A percentile compares a stretch with the other conserved stretches of the same genome.
Conservation (phyloP, 2,797 vertebrate genomes). For the Ctenochaetus hawaiiensis region DNA sequence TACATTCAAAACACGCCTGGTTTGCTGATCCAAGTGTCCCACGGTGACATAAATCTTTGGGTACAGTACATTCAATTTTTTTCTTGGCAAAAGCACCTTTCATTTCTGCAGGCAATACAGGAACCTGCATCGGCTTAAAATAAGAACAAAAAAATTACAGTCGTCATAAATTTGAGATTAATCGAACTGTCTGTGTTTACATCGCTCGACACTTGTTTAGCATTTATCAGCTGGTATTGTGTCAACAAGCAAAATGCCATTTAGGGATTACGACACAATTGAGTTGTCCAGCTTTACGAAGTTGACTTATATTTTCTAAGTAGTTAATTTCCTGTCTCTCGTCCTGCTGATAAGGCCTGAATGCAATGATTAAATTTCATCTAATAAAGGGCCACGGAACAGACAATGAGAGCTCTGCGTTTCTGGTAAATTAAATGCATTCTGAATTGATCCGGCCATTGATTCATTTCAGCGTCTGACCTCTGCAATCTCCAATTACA, state of each 20-base stretch:
- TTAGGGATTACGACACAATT: constrained; percentile 58
- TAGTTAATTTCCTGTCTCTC: constrained; percentile 67
- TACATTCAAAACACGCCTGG: constrained; percentile 22
- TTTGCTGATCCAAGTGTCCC: constrained; percentile 38
- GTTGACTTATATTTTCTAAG: constrained; percentile 64
- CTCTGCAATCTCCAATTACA: constrained; percentile 54
- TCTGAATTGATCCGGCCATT: constrained; percentile 61
- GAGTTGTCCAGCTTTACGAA: constrained; percentile 56
- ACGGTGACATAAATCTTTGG: constrained; percentile 43
- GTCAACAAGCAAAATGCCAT: constrained; percentile 62
- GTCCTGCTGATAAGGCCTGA: constrained; percentile 49
- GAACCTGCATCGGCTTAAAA: constrained; percentile 44
- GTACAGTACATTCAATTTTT: constrained; percentile 38
- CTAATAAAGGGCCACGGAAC: constrained; percentile 52
- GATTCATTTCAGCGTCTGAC: constrained; percentile 63
- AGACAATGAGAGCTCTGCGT: constrained; percentile 47
- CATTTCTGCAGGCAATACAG: constrained; percentile 25
- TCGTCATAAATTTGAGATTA: constrained; percentile 32
- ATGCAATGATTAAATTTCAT: constrained; percentile 64
- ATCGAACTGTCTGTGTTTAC: constrained; percentile 43
- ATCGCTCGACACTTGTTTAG: constrained; percentile 36
- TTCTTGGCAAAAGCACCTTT: constrained; percentile 36
- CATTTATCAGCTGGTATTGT: constrained; percentile 46
- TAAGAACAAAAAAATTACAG: constrained; percentile 34
- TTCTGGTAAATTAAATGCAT: constrained; percentile 58